Base-by-base conservation (phyloP, 2,888 invertebrate species). In the Drosophila recens region DNA sequence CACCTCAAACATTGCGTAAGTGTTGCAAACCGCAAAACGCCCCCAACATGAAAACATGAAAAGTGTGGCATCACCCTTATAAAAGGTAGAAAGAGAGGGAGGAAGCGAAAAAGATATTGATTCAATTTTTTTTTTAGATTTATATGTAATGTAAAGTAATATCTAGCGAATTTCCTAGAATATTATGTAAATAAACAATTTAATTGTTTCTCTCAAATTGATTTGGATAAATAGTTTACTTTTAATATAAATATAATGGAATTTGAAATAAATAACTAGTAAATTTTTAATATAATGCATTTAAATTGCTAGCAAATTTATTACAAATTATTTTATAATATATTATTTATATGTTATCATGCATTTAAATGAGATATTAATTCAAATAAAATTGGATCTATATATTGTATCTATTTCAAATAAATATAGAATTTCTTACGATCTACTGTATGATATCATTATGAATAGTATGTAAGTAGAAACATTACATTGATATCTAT, bases 1-100 rank as follows among this genome's bases (percentile, higher is more conserved):
- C 72, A 54, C 54, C 42, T 46, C 68, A 72, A 79, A 71, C 46
- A 80, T 80, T 82, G 76, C 80, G 79, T 80, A 82, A 80, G 64
- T 58, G 48, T 43, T 42, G 10, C 36, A 46, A 62, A 49, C 78
- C 76, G 34, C 82, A 53, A 75, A 72, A 69, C 71, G 66, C 66
- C 80, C 63, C 36, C 76, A 71, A 71, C 80, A 75, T 49, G n/a
- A 61, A 63, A 59, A 52, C 58, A 63, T 53, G 23, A 43, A 75
- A 70, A 66, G 51, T 73, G 59, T 78, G 79, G 48, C 78, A 33
- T 9, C 20, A 13, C 4, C 42, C 33, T 13, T 13, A 13, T 17
- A 9, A 42, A 30, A 23, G 34, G 4, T 9, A 38, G 23, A 53
- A n/a, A n/a, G 40, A 27, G 13, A 42, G 42, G 17, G 17, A 3